A percentile compares a stretch with the other conserved stretches of the same genome.
Conservation (phyloP, 2,797 vertebrate genomes). For the Coilia nasus region DNA sequence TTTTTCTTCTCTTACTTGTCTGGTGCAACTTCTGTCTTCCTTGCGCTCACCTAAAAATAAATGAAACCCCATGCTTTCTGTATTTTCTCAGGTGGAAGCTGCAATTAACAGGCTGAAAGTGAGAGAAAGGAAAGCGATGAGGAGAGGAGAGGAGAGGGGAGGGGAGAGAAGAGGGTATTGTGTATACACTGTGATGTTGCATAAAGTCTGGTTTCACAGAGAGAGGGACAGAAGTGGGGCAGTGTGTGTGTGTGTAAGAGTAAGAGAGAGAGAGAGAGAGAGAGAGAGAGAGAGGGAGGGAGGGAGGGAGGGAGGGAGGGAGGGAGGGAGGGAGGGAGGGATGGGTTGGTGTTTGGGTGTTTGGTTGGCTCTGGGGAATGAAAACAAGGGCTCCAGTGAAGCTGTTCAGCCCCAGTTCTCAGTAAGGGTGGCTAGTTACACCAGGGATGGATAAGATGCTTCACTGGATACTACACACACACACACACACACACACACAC, state of each 20-base stretch:
- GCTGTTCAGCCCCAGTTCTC: constrained; percentile 28
- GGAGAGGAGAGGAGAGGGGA: constrained; percentile 21
- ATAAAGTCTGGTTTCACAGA: constrained; percentile 66
- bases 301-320: neutral
- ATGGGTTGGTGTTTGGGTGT: too few species aligned
- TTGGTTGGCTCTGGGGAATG: neutral
- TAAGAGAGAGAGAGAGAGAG: neutral
- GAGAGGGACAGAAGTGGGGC: constrained; percentile 51
- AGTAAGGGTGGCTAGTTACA: neutral
- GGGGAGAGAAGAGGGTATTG: constrained; percentile 58
- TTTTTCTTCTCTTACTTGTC: constrained; percentile 56
- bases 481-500: too few species aligned
- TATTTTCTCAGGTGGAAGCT: constrained; percentile 67
- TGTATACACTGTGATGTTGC: constrained; percentile 71
- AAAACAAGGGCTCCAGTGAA: constrained; percentile 20
- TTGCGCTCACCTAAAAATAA: constrained; percentile 70
- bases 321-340: too few species aligned
- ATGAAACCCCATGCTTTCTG: constrained; percentile 28
- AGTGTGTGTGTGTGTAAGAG: neutral
- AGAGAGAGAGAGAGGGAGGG: constrained; percentile 54
- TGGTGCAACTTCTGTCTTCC: constrained; percentile 52
- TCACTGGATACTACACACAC: too few species aligned
- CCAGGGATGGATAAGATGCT: neutral
- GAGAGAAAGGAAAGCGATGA: constrained; percentile 31
- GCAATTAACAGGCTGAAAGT: constrained; percentile 71